Conservation (phyloP, 53 echinoderm and acorn worm genomes). For the Astropecten irregularis region DNA sequence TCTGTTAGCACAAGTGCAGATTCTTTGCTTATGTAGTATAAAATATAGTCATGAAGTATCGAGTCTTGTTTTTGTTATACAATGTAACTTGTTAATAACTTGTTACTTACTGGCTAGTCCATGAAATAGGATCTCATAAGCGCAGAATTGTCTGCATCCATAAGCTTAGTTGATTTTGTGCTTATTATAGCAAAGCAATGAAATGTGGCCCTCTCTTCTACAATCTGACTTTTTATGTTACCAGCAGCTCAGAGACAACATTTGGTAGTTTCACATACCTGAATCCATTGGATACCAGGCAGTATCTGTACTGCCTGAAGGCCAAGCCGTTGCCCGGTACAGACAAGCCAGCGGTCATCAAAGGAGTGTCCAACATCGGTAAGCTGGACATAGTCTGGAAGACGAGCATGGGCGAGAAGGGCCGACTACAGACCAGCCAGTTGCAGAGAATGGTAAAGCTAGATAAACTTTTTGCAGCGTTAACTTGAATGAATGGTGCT, state of each 20-base stretch:
- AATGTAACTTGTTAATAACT: too few relatives aligned
- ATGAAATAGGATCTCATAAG: too few relatives aligned
- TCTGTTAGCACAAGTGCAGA: too few relatives aligned
- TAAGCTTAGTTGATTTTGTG: too few relatives aligned
- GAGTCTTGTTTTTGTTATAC: too few relatives aligned
- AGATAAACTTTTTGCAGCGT: neutral
- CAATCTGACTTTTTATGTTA: too few relatives aligned
- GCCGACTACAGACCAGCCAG: slow-evolving; percentile 96
- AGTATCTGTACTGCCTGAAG: slow-evolving; percentile 95
- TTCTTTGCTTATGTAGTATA: too few relatives aligned
- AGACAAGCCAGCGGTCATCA: slow-evolving; percentile 79
- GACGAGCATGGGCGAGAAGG: slow-evolving; percentile 94
- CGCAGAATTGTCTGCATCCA: too few relatives aligned
- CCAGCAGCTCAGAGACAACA: slow-evolving; percentile 64
- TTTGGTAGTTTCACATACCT: slow-evolving; percentile 91
- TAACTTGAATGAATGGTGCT: neutral
- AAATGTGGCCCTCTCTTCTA: too few relatives aligned
- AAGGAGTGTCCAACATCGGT: slow-evolving; percentile 97
- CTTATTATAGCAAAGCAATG: too few relatives aligned
- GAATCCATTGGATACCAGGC: slow-evolving; percentile 96
- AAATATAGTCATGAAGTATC: too few relatives aligned
- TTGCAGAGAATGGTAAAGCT: slow-evolving; percentile 93
- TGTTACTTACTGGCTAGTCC: too few relatives aligned
- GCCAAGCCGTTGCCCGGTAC: slow-evolving; percentile 82
- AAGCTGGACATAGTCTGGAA: slow-evolving; percentile 99